These are phyloP conservation scores for Ursus arctos DNA, from an alignment of 2,113 vertebrate genomes.

Conservation along the genomic window DNA sequence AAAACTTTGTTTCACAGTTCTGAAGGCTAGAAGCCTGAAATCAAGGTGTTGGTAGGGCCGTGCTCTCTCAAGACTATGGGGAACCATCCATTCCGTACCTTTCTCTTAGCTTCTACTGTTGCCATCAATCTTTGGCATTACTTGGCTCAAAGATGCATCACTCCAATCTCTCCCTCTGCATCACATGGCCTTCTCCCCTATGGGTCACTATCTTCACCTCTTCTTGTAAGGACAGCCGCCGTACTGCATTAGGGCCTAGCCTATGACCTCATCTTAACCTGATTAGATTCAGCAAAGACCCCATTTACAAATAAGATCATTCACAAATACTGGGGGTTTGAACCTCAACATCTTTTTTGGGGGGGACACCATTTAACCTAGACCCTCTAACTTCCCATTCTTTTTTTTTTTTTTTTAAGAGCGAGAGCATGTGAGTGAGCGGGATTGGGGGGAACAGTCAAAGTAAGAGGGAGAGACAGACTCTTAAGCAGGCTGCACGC, in stretches of 20 bases:
- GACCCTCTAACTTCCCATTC: not conserved
- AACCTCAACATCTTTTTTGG: not conserved
- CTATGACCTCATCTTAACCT: not conserved
- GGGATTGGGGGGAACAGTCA: not conserved
- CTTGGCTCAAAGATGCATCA: not conserved
- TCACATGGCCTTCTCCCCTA: not conserved
- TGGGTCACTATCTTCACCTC: not conserved
- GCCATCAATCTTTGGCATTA: not conserved
- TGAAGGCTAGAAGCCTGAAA: not conserved
- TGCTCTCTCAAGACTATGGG: not conserved
- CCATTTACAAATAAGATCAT: conserved; percentile 36
- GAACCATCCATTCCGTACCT: not conserved
- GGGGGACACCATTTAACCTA: not conserved
- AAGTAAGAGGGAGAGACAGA: not conserved
- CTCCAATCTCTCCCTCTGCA: not conserved
- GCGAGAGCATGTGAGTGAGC: not conserved
- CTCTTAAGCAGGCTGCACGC: not conserved
- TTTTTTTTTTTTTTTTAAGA: not conserved
- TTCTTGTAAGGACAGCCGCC: not conserved
- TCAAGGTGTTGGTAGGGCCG: not conserved
- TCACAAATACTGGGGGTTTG: not conserved
- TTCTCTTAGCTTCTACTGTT: not conserved
- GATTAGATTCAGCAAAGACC: not conserved
- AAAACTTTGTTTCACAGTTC: not conserved
- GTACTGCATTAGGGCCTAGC: not conserved